A percentile compares a stretch with the other conserved stretches of the same genome.
These are phyloP conservation scores for Actinernus sp. DNA, from an alignment of 92 coral and sea anemone species.

Conservation along the genomic window DNA sequence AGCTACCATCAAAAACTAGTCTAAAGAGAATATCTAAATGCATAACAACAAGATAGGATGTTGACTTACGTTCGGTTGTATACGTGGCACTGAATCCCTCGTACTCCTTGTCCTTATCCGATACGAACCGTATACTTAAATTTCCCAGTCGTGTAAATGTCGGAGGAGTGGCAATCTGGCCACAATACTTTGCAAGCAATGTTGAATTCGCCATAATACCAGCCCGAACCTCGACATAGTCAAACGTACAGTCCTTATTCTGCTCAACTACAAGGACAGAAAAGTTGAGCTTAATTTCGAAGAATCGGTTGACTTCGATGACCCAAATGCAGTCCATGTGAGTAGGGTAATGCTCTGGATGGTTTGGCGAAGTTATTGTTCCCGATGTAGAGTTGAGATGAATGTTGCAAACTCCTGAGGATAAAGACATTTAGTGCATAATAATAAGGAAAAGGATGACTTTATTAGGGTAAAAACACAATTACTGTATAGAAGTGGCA, in stretches of 20 bases:
- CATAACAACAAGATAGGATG: too few species aligned
- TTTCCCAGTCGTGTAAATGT: conserved; percentile 39
- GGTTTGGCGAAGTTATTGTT: conserved; percentile 30
- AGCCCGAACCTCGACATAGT: conserved; percentile 59
- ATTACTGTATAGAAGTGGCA: too few species aligned
- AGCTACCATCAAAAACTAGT: too few species aligned
- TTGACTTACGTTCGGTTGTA: conserved; percentile 4
- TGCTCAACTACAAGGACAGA: conserved; percentile 28
- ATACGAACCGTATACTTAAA: conserved; percentile 51
- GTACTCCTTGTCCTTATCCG: conserved; percentile 53
- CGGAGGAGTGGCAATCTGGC: conserved; percentile 6
- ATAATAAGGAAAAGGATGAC: too few species aligned
- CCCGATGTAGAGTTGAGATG: conserved; percentile 25
- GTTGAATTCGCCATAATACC: conserved; percentile 26
- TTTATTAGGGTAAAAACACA: too few species aligned
- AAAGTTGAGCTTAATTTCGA: conserved; percentile 18
- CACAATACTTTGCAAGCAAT: conserved; percentile 50
- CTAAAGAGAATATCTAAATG: too few species aligned
- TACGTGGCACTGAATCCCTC: conserved; percentile 45
- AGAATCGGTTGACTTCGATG: conserved; percentile 31
- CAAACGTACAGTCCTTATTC: conserved; percentile 22
- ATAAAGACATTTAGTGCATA: too few species aligned
- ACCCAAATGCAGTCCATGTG: conserved; percentile 36
- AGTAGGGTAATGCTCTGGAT: conserved; percentile 25
- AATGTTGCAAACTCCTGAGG: conserved; percentile 34